A percentile compares a stretch with the other conserved stretches of the same genome.
Conservation (phyloP, 1,140 invertebrate species). For the Nasonia vitripennis region DNA sequence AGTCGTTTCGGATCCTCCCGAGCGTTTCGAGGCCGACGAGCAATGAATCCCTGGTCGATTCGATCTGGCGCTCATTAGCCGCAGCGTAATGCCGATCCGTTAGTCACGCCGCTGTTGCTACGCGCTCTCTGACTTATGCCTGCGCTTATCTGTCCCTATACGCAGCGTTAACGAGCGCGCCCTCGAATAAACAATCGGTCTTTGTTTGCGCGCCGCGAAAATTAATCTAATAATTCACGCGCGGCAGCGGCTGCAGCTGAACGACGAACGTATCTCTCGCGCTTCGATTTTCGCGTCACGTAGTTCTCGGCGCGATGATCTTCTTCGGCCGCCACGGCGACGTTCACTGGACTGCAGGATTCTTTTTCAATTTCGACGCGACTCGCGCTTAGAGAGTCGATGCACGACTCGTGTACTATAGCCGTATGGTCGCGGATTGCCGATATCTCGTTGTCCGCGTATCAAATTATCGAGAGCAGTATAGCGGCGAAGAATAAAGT, state of each 20-base stretch:
- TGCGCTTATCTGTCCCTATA: not conserved
- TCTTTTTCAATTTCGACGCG: not conserved
- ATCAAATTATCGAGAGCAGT: not conserved
- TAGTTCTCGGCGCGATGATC: not conserved
- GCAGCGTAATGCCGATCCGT: not conserved
- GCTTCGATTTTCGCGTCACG: not conserved
- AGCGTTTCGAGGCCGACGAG: not conserved
- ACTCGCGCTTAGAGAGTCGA: not conserved
- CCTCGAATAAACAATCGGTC: not conserved
- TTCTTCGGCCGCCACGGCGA: not conserved
- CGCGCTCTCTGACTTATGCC: not conserved
- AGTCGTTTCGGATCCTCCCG: not conserved
- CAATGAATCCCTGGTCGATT: not conserved
- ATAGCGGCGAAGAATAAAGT: not conserved
- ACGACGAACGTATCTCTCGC: not conserved
- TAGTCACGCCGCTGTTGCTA: not conserved
- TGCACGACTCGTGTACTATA: not conserved
- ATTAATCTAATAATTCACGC: not conserved
- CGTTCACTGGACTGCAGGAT: too few relatives aligned
- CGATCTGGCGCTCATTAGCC: not conserved
- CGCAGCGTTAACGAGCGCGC: too few relatives aligned
- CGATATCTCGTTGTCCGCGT: not conserved
- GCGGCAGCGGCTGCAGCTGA: not conserved
- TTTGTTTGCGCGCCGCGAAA: not conserved
- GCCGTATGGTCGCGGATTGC: not conserved